A percentile compares a stretch with the other conserved stretches of the same genome.
Conservation (phyloP, 53 echinoderm and acorn worm genomes). For the Zoroaster sp. region DNA sequence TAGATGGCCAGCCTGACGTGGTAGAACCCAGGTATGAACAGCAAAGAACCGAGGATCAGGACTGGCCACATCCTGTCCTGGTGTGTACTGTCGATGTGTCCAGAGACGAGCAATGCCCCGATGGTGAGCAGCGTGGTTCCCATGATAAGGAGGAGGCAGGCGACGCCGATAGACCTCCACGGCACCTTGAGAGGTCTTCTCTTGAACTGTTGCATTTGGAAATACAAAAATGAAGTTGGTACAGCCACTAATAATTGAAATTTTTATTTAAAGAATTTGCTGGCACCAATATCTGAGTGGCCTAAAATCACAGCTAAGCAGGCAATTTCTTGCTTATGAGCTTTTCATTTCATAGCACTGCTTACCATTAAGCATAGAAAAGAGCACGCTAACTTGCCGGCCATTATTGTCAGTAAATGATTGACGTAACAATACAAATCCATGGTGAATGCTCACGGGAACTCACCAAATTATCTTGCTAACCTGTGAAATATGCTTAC, state of each 20-base stretch:
- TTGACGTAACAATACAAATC: no score
- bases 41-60: conserved; percentile 75
- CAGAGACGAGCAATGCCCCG: conserved; percentile 75
- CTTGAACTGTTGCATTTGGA: conserved; percentile 51
- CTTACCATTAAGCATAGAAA: no score
- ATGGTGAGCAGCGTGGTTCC: conserved; percentile 73
- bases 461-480: no score
- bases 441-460: no score
- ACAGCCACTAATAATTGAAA: background rate
- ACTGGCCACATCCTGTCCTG: conserved; percentile 89
- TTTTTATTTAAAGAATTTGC: background rate
- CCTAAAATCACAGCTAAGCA: no score
- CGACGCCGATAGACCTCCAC: conserved; percentile 80
- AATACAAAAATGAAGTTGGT: background rate
- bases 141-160: conserved; percentile 73
- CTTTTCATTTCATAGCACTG: no score
- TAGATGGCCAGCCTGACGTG: conserved; percentile 93
- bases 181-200: conserved; percentile 80
- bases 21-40: conserved; percentile 92
- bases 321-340: no score
- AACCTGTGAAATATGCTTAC: no score
- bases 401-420: no score
- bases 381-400: no score
- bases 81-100: conserved; percentile 69
- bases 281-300: background rate